These are phyloP conservation scores for Oostethus manadensis DNA, from an alignment of 2,113 vertebrate genomes.

Conservation along the genomic window DNA sequence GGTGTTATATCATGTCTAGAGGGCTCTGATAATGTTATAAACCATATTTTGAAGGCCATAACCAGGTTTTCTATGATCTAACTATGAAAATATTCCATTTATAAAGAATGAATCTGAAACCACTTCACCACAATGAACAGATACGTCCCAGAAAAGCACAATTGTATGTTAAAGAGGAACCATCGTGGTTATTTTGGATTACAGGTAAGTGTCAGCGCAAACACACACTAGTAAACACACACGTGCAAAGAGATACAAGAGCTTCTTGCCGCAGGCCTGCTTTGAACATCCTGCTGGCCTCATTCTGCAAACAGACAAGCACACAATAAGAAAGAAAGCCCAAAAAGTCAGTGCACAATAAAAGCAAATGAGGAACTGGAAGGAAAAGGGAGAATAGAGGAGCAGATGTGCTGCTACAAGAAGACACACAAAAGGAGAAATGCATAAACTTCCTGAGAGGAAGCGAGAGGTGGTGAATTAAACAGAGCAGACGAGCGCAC, in stretches of 20 bases:
- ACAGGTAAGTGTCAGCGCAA: conserved; percentile 17
- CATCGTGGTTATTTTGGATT: too few species aligned
- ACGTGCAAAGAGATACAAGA: conserved; percentile 9
- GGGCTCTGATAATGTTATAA: too few species aligned
- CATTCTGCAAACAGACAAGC: conserved; percentile 20
- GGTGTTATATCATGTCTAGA: too few species aligned
- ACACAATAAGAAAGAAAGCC: conserved; percentile 14
- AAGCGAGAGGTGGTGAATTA: conserved; percentile 36
- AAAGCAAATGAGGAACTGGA: conserved; percentile 13
- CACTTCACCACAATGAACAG: too few species aligned
- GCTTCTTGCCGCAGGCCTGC: conserved; percentile 24
- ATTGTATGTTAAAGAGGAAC: too few species aligned
- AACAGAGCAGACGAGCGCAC: conserved; percentile 41
- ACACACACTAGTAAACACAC: conserved; percentile 21
- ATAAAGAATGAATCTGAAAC: too few species aligned
- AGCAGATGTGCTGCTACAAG: conserved; percentile 8
- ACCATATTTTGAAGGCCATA: too few species aligned
- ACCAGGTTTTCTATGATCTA: too few species aligned
- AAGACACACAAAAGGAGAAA: conserved; percentile 15
- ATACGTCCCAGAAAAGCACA: too few species aligned
- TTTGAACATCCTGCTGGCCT: conserved; percentile 38
- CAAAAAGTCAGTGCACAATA: conserved; percentile 17
- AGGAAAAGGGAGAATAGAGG: conserved; percentile 2
- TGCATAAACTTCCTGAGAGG: conserved; percentile 12
- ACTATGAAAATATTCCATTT: too few species aligned